Evolutionary conservation across 1,140 invertebrate genomes (phyloP).

Genomic region (Drosophila kepulauana): DNA sequence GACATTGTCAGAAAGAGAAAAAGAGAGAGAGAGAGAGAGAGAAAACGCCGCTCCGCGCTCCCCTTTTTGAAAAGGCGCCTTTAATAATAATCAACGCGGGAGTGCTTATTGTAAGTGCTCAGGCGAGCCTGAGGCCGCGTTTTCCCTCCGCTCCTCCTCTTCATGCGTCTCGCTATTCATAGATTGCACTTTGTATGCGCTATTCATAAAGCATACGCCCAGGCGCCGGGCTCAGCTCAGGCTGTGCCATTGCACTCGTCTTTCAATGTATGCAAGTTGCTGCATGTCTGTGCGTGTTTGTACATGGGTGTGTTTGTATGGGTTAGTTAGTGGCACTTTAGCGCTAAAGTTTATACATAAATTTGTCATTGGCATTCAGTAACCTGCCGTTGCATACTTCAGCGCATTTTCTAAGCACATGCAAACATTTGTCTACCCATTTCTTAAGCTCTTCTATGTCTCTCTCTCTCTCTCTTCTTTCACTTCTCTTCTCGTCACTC

Average conservation of each 20-base stretch:
- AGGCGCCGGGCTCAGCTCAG: slow-evolving; percentile 40
- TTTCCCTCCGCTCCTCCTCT: no score
- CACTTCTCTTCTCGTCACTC: neutral
- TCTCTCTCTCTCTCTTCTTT: no score
- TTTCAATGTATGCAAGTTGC: neutral
- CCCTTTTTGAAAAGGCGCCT: slow-evolving; percentile 60
- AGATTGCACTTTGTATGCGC: slow-evolving; percentile 59
- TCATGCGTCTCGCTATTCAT: slow-evolving; percentile 61
- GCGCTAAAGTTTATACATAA: slow-evolving; percentile 81
- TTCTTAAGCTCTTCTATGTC: slow-evolving; percentile 23
- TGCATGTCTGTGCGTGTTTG: slow-evolving; percentile 11
- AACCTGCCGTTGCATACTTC: slow-evolving; percentile 38
- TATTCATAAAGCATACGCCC: slow-evolving; percentile 65
- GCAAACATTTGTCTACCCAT: slow-evolving; percentile 48
- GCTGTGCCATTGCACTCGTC: slow-evolving; percentile 73
- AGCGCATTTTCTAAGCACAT: slow-evolving; percentile 42
- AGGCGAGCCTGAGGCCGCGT: slow-evolving; percentile 38
- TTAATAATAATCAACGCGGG: slow-evolving; percentile 79
- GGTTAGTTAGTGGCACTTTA: slow-evolving; percentile 82
- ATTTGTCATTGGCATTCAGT: slow-evolving; percentile 81
- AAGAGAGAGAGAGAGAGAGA: no score
- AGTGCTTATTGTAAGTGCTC: slow-evolving; percentile 72
- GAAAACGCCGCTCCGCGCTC: slow-evolving; percentile 18
- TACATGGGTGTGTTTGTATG: slow-evolving; percentile 43
- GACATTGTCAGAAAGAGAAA: slow-evolving; percentile 62